Base-by-base conservation (phyloP, 2,113 vertebrate species). In the Melanostigma gelatinosum region DNA sequence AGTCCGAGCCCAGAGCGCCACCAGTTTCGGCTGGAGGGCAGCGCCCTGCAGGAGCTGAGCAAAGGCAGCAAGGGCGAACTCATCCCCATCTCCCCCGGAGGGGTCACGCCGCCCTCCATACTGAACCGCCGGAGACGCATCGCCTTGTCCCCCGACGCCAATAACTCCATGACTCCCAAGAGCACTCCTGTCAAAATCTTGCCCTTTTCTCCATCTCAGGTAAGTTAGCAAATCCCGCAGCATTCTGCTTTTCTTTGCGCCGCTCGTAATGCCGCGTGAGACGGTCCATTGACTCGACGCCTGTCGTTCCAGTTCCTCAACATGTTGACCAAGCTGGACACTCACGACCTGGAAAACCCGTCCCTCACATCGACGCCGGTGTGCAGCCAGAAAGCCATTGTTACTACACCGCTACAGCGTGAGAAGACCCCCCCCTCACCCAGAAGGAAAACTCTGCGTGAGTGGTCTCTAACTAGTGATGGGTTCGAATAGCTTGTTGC, bases 171-270 rank as follows among this genome's bases (percentile, higher is more conserved):
- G 95, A 99, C 98, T 0, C 98, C 98, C 10, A 99, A 99, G 88
- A 97, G 95, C 92, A 99, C 98, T 0, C 98, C 98, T 0, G 98
- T 99, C 58, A 99, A 99, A 91, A 94, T 92, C 71, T 88, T 99
- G 88, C 97, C 98, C 22, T 99, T 99, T 90, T 99, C 98, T 20
- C 98, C 98, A 3, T 99, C 98, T 65, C 98, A 99, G 93, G 98
- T 99, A 91, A 0, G 46, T 15, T 4, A 0, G 42, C 13, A 44
- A 10, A 40, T 29, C 29, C 29, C 29, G 29, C 2, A 2, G 11
- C 24, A 12, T 57, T 57, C 3, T 3, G 0, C 3, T 6, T 6
- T 32, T 3, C 11, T 2, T 4, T 6, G 34, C 0, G 12, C 40
- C 32, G 16, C 20, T 40, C 3, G 3, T 29, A 12, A 0, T n/a